phyloP scores from a whole-genome alignment of 2,113 vertebrate genomes.

The Lepus americanus region DNA sequence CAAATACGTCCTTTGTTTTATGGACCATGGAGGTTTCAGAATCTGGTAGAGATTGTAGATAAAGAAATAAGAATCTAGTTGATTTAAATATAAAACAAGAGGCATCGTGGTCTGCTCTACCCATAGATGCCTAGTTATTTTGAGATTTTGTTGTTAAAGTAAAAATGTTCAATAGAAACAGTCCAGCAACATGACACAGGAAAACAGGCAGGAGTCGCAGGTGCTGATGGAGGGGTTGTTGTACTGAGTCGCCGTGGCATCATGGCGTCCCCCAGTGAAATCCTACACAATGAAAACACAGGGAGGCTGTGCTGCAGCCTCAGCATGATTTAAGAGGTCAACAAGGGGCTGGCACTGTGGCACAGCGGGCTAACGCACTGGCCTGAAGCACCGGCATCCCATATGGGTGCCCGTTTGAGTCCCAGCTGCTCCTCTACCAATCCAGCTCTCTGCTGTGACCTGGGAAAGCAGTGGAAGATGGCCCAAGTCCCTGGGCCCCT shows the following conservation, averaged over 20 bases:
- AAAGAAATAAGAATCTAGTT: not conserved
- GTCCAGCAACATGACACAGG: not conserved
- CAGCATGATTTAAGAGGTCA: not conserved
- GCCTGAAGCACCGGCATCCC: no score
- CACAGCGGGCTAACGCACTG: no score
- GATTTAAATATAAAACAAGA: conserved; percentile 23
- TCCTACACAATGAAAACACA: conserved; percentile 48
- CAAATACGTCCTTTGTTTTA: not conserved
- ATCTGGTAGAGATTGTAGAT: not conserved
- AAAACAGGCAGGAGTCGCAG: not conserved
- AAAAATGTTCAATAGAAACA: not conserved
- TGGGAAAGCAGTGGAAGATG: no score
- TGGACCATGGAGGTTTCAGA: not conserved
- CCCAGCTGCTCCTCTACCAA: no score
- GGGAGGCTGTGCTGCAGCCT: not conserved
- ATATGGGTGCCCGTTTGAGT: no score
- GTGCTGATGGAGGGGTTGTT: not conserved
- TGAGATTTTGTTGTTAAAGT: conserved; percentile 10
- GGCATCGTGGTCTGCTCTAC: not conserved
- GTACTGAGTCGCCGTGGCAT: not conserved
- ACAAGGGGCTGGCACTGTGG: no score
- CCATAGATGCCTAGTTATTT: not conserved
- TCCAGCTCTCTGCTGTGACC: no score
- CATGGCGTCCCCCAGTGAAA: not conserved
- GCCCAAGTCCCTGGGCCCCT: no score